Conservation (phyloP, 2,888 invertebrate genomes). For the Stenodema calcarata region DNA sequence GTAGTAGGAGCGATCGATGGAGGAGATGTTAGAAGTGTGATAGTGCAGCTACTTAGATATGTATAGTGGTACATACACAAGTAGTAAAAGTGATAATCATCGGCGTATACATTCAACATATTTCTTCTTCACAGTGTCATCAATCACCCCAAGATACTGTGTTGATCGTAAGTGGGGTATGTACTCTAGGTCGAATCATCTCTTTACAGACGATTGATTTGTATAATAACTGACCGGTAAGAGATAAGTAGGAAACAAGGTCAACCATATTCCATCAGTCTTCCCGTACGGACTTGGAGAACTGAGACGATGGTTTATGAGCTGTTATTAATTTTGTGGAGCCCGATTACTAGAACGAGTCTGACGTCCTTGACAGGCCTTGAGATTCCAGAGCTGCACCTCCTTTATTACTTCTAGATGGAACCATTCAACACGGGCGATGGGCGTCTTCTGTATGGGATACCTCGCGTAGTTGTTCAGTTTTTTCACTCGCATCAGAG, state of each 20-base stretch:
- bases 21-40: too few species aligned
- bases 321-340: background rate
- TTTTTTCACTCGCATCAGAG: too few species aligned
- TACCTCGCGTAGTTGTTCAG: background rate
- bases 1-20: too few species aligned
- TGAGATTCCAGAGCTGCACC: background rate
- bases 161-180: background rate
- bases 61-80: too few species aligned
- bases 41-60: too few species aligned
- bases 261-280: background rate
- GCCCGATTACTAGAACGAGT: background rate
- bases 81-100: background rate
- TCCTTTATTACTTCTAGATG: background rate
- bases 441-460: background rate
- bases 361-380: background rate
- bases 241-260: background rate
- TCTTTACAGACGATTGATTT: background rate
- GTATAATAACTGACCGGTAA: background rate
- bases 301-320: background rate
- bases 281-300: background rate
- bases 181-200: background rate
- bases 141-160: background rate
- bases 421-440: background rate
- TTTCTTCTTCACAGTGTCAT: background rate
- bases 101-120: background rate